Conservation (phyloP, 2,888 invertebrate species). For the Erynnis tages region DNA sequence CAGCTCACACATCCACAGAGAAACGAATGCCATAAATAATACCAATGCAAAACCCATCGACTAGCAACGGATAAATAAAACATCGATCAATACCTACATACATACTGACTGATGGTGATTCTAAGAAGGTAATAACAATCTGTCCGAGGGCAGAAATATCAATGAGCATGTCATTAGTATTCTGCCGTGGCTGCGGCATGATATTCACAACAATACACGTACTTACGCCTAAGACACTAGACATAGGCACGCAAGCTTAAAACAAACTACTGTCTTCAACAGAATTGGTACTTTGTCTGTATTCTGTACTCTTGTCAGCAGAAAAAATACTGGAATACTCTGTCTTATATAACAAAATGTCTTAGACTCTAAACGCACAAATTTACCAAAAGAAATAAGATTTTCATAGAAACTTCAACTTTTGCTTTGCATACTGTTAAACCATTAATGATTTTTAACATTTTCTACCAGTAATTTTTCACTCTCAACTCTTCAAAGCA, state of each 20-base stretch:
- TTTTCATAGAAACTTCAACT: too few species aligned
- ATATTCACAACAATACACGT: constrained; percentile 34
- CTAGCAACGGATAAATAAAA: constrained; percentile 21
- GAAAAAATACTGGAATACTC: neutral
- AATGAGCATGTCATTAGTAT: constrained; percentile 37
- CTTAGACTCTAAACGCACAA: too few species aligned
- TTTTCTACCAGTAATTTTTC: too few species aligned
- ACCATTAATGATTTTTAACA: too few species aligned
- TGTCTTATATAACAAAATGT: too few species aligned
- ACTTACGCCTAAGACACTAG: neutral
- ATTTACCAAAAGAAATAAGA: too few species aligned
- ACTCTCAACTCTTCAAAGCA: constrained; percentile 11
- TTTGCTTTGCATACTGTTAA: too few species aligned
- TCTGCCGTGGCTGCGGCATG: constrained; percentile 33
- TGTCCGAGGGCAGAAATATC: constrained; percentile 29
- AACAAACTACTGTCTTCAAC: neutral
- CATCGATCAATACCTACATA: constrained; percentile 15
- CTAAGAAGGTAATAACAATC: constrained; percentile 24
- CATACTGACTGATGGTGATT: constrained; percentile 5
- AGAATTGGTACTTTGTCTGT: neutral
- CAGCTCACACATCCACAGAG: constrained; percentile 25
- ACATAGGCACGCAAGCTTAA: too few species aligned
- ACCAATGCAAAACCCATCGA: constrained; percentile 24
- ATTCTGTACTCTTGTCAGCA: too few species aligned
- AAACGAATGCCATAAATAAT: constrained; percentile 28